These are phyloP conservation scores for Chaitophorus viminalis DNA, from an alignment of 2,888 invertebrate species.

Conservation along the genomic window DNA sequence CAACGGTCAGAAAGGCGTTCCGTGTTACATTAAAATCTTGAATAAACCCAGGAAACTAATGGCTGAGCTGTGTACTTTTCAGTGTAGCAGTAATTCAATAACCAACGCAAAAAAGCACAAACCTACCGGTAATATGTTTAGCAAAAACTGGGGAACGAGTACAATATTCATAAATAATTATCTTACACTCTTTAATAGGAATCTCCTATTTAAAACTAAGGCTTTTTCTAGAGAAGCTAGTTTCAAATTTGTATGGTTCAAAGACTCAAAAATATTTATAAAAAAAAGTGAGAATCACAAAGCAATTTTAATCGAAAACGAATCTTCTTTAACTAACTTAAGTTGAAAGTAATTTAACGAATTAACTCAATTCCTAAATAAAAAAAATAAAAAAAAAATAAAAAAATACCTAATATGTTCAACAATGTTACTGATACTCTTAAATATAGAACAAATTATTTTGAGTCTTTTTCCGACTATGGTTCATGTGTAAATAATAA, in stretches of 20 bases:
- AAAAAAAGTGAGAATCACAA: neutral
- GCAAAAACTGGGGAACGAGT: neutral
- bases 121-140: neutral
- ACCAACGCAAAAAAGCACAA: neutral
- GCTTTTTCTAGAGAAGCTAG: neutral
- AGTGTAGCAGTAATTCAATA: neutral
- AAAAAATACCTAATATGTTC: neutral
- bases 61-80: neutral
- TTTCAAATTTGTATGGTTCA: neutral
- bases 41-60: neutral
- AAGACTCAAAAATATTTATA: neutral
- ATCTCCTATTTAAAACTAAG: neutral
- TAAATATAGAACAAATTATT: constrained; percentile 15
- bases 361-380: too few species aligned
- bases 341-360: neutral
- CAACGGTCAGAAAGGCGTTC: too few species aligned
- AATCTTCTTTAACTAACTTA: neutral
- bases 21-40: neutral
- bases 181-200: neutral
- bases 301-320: neutral
- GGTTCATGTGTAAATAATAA: too few species aligned
- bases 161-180: neutral
- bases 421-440: neutral
- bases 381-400: too few species aligned
- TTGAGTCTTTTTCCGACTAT: neutral